These are phyloP conservation scores for Dufourea novaeangliae DNA, from an alignment of 1,140 invertebrate genomes.

Conservation along the genomic window DNA sequence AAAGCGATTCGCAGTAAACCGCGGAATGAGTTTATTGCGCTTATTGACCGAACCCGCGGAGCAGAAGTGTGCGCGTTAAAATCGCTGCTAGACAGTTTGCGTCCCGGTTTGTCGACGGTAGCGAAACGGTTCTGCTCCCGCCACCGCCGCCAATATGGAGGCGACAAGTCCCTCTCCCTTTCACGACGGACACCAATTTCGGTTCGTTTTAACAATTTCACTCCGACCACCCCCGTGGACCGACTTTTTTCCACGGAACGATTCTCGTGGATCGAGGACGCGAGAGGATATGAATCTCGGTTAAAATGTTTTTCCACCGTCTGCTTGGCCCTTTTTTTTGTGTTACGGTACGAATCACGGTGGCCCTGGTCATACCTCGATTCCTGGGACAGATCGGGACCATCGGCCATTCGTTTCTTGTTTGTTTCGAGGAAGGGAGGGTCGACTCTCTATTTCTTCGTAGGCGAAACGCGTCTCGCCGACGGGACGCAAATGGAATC, in stretches of 20 bases:
- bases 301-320: not conserved
- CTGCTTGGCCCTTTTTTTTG: not conserved
- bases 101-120: constrained; percentile 56
- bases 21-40: constrained; percentile 81
- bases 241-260: not conserved
- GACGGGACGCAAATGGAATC: constrained; percentile 48
- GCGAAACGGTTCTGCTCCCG: constrained; percentile 55
- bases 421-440: constrained; percentile 29
- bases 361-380: no score
- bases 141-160: constrained; percentile 73
- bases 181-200: not conserved
- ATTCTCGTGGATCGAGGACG: not conserved
- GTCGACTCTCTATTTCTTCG: constrained; percentile 11
- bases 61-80: constrained; percentile 75
- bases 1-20: constrained; percentile 81
- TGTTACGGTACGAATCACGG: no score
- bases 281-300: not conserved
- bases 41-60: constrained; percentile 75
- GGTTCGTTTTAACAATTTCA: not conserved
- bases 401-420: not conserved
- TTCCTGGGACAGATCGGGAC: no score
- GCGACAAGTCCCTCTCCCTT: not conserved
- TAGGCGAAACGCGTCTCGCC: not conserved
- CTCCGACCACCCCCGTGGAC: no score
- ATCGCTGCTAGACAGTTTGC: constrained; percentile 46